These are phyloP conservation scores for Tanaodytes sp. DNA, from an alignment of 2,888 invertebrate species.

Conservation along the genomic window DNA sequence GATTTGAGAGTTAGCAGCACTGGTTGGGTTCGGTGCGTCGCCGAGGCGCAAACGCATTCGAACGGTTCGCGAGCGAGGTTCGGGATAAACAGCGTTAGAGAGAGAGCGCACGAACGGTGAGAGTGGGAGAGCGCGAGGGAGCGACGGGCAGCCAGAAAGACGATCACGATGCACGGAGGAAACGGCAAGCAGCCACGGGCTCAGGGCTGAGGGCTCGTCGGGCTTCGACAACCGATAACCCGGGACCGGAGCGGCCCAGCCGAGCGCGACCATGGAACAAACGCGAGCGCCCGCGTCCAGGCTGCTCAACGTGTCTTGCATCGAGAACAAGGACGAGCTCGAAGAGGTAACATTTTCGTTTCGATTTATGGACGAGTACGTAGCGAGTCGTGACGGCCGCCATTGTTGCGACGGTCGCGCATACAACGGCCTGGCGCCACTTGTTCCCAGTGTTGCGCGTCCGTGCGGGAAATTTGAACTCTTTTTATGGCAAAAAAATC, in stretches of 20 bases:
- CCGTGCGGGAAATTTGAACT: conserved; percentile 63
- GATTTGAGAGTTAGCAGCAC: conserved; percentile 45
- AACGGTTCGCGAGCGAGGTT: conserved; percentile 67
- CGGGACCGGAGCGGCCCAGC: conserved; percentile 56
- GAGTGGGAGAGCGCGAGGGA: conserved; percentile 61
- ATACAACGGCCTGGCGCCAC: conserved; percentile 74
- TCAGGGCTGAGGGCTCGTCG: conserved; percentile 70
- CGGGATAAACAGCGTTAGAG: conserved; percentile 68
- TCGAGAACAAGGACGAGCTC: conserved; percentile 91
- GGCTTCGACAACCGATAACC: conserved; percentile 63
- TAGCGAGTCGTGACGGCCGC: conserved; percentile 69
- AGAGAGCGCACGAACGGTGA: conserved; percentile 57
- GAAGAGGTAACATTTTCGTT: conserved; percentile 84
- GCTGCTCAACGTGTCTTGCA: conserved; percentile 86
- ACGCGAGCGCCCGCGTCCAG: conserved; percentile 76
- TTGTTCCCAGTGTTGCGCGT: conserved; percentile 53
- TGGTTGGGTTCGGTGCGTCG: conserved; percentile 51
- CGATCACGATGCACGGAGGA: conserved; percentile 69
- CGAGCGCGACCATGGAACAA: conserved; percentile 70
- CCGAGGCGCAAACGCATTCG: conserved; percentile 71
- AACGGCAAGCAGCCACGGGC: conserved; percentile 70
- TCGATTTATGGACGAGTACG: conserved; percentile 68
- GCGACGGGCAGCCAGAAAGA: conserved; percentile 59
- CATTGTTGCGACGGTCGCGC: conserved; percentile 76
- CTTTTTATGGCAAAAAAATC: no score